These are phyloP conservation scores for Hassar affinis DNA, from an alignment of 2,113 vertebrate genomes.

Conservation along the genomic window DNA sequence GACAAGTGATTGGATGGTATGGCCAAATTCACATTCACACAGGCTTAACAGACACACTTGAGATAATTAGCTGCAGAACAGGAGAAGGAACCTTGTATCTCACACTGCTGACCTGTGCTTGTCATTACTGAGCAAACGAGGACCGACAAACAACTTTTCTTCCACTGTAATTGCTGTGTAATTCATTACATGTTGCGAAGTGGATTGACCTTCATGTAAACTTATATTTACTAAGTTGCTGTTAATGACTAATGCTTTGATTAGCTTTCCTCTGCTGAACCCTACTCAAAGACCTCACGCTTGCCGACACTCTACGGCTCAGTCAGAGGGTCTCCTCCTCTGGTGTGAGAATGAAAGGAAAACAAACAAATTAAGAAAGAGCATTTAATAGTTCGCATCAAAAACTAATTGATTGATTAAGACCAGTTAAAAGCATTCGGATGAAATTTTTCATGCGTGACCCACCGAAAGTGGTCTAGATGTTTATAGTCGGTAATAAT, in stretches of 20 bases:
- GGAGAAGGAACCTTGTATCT: constrained; percentile 30
- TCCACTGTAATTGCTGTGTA: constrained; percentile 73
- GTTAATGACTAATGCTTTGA: constrained; percentile 79
- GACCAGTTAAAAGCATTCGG: constrained; percentile 38
- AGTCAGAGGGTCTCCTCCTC: constrained; percentile 69
- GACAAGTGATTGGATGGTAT: constrained; percentile 5
- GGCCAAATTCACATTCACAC: constrained; percentile 17
- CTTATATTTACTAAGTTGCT: constrained; percentile 77
- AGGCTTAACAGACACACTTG: constrained; percentile 41
- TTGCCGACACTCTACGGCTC: constrained; percentile 71
- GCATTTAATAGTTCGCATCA: constrained; percentile 61
- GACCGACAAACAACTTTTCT: constrained; percentile 61
- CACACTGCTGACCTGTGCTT: constrained; percentile 40
- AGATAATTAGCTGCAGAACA: constrained; percentile 44
- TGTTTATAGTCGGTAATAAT: constrained; percentile 70
- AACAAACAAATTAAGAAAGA: constrained; percentile 66
- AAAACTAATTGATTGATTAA: constrained; percentile 39
- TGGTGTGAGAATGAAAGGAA: constrained; percentile 62
- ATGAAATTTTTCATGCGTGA: constrained; percentile 70
- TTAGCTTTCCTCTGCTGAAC: constrained; percentile 69
- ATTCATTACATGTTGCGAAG: constrained; percentile 74
- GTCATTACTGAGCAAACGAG: constrained; percentile 45
- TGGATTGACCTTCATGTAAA: constrained; percentile 77
- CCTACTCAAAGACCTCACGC: constrained; percentile 63
- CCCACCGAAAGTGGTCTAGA: constrained; percentile 71